These are phyloP conservation scores for Berghia stephanieae DNA, from an alignment of 1,140 invertebrate genomes.

Conservation along the genomic window DNA sequence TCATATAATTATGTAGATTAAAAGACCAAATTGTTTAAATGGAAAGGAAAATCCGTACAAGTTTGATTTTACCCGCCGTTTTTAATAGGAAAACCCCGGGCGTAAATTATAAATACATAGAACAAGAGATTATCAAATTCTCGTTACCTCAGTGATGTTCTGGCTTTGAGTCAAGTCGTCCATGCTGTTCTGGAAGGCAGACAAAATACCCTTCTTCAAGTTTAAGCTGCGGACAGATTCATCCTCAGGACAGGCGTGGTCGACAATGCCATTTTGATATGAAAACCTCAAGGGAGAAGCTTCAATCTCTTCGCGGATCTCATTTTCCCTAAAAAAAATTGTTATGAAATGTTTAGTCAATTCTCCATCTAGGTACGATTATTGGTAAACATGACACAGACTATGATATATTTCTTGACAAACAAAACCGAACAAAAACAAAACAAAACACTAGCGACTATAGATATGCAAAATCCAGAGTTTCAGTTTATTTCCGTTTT, in stretches of 20 bases:
- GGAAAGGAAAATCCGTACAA: too few relatives aligned
- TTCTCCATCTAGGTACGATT: too few relatives aligned
- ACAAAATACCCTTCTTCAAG: slow-evolving; percentile 85
- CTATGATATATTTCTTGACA: too few relatives aligned
- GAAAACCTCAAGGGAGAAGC: slow-evolving; percentile 70
- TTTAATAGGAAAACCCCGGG: too few relatives aligned
- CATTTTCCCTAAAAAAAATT: too few relatives aligned
- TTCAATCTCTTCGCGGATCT: slow-evolving; percentile 39
- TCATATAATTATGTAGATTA: background rate
- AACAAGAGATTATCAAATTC: too few relatives aligned
- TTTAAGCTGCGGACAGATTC: slow-evolving; percentile 85
- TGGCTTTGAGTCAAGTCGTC: slow-evolving; percentile 82
- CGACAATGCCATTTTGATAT: slow-evolving; percentile 67
- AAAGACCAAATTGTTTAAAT: background rate
- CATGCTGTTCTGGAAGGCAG: slow-evolving; percentile 89
- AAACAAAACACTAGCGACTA: slow-evolving; percentile 32
- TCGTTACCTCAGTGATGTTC: slow-evolving; percentile 63
- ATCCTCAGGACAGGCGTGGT: slow-evolving; percentile 64
- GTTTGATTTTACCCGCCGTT: too few relatives aligned
- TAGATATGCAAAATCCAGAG: background rate
- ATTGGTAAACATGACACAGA: too few relatives aligned
- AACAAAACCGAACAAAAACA: too few relatives aligned
- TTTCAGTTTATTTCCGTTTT: too few relatives aligned
- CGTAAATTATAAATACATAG: too few relatives aligned
- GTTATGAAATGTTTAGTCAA: too few relatives aligned